These are phyloP conservation scores for Sylvia atricapilla DNA, from an alignment of 2,113 vertebrate species.

Conservation along the genomic window DNA sequence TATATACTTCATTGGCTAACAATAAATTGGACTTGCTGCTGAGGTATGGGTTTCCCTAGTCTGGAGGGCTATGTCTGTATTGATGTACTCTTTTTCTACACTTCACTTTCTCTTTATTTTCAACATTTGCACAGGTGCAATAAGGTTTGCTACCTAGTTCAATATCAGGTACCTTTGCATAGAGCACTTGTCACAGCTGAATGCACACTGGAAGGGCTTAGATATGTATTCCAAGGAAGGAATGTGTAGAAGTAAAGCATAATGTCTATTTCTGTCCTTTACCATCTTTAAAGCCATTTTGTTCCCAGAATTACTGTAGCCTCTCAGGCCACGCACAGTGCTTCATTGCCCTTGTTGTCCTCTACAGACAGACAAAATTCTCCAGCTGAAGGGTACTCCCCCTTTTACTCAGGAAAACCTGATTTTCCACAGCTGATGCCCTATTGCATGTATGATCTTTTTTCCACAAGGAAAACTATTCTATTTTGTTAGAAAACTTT, in stretches of 20 bases:
- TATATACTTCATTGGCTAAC: not conserved
- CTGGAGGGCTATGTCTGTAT: not conserved
- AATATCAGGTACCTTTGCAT: not conserved
- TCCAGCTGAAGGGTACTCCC: not conserved
- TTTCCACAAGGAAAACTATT: not conserved
- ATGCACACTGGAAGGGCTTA: not conserved
- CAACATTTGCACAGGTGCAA: not conserved
- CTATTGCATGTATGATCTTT: not conserved
- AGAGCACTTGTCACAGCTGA: constrained; percentile 1
- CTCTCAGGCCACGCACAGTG: not conserved
- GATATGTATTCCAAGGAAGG: not conserved
- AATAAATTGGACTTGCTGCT: not conserved
- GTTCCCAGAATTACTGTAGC: not conserved
- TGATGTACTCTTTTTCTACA: not conserved
- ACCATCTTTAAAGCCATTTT: constrained; percentile 13
- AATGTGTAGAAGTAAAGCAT: not conserved
- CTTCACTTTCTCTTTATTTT: not conserved
- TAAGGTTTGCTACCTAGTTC: not conserved
- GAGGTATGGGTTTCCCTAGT: not conserved
- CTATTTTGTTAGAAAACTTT: not conserved
- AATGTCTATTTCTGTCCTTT: constrained; percentile 5
- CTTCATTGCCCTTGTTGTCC: not conserved
- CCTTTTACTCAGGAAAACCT: not conserved
- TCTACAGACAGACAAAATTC: not conserved
- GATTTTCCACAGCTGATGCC: not conserved